These are phyloP conservation scores for Neoniphon sammara DNA, from an alignment of 2,797 vertebrate genomes.

Conservation along the genomic window DNA sequence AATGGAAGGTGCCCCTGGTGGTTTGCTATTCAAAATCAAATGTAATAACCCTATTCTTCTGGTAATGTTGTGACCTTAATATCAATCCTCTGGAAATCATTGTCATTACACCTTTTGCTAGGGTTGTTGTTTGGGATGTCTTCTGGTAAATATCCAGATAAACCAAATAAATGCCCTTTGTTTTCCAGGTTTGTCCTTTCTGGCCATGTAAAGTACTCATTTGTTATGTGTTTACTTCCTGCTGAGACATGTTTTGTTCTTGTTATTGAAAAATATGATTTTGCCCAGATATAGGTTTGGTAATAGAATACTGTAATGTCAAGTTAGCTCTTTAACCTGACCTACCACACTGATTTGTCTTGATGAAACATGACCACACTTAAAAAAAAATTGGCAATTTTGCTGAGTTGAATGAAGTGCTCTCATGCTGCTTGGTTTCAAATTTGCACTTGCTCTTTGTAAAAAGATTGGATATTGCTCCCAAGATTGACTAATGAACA, in stretches of 20 bases:
- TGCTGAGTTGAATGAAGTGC: constrained; percentile 61
- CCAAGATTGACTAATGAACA: constrained; percentile 70
- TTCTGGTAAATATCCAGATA: constrained; percentile 40
- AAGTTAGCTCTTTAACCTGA: constrained; percentile 24
- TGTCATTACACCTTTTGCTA: constrained; percentile 29
- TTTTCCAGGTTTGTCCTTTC: constrained; percentile 42
- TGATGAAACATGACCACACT: constrained; percentile 31
- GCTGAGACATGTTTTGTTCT: constrained; percentile 8
- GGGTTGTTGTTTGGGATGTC: constrained; percentile 28
- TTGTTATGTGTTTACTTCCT: constrained; percentile 47
- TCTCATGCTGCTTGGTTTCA: constrained; percentile 76
- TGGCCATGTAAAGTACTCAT: constrained; percentile 7
- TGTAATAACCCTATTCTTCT: constrained; percentile 31
- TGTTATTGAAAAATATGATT: constrained; percentile 22
- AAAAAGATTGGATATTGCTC: constrained; percentile 78
- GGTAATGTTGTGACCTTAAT: constrained; percentile 22
- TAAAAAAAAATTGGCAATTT: constrained; percentile 47
- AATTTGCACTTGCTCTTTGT: constrained; percentile 80
- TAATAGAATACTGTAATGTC: constrained; percentile 35
- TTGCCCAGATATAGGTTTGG: constrained; percentile 21
- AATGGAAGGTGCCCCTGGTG: constrained; percentile 45
- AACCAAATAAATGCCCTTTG: constrained; percentile 48
- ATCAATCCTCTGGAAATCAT: constrained; percentile 17
- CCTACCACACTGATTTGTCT: constrained; percentile 22
- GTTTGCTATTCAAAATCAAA: constrained; percentile 22